Conservation (phyloP, 2,797 vertebrate species). For the Trichosurus vulpecula region DNA sequence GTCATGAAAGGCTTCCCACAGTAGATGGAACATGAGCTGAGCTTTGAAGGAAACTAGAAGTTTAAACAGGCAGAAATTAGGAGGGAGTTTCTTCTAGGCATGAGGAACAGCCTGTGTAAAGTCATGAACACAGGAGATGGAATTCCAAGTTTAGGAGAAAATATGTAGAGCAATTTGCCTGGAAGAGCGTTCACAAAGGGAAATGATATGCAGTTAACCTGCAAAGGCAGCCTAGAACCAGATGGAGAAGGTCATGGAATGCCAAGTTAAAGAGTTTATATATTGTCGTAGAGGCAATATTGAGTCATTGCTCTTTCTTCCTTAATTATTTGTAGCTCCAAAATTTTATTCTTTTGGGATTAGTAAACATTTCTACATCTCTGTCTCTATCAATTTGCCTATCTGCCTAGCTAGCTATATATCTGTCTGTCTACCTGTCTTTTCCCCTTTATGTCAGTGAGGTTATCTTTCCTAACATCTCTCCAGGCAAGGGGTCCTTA, state of each 20-base stretch:
- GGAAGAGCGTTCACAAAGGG: background rate
- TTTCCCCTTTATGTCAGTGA: background rate
- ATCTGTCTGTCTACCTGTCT: background rate
- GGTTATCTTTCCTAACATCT: background rate
- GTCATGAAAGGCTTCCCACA: background rate
- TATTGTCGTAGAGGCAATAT: background rate
- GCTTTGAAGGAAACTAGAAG: background rate
- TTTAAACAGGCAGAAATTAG: background rate
- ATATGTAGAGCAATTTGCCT: background rate
- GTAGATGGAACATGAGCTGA: background rate
- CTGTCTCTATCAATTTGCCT: background rate
- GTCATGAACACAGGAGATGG: background rate
- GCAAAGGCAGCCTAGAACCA: background rate
- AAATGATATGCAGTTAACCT: background rate
- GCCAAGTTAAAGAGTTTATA: background rate
- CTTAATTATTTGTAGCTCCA: background rate
- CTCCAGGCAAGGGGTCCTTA: background rate
- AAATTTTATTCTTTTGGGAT: background rate
- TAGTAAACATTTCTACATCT: background rate
- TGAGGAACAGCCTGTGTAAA: background rate
- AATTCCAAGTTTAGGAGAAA: background rate
- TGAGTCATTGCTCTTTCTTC: background rate
- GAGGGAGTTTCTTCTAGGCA: background rate
- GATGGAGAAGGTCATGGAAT: background rate
- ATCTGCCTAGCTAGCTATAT: background rate